phyloP scores from a whole-genome alignment of 2,113 vertebrate species.

The Salvelinus alpinus region DNA sequence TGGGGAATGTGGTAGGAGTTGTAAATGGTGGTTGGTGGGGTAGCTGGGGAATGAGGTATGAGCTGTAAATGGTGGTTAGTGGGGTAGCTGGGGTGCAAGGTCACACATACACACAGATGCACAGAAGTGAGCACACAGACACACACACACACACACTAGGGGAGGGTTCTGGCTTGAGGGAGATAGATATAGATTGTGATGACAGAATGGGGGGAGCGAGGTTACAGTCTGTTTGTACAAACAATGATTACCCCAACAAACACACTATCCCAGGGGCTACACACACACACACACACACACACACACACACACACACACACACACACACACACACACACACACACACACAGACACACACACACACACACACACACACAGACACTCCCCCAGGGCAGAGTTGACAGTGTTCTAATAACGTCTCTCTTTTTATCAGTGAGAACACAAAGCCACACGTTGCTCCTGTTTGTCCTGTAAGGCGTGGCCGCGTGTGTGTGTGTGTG shows the following conservation, averaged over 20 bases:
- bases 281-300: neutral
- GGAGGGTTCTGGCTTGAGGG: constrained; percentile 48
- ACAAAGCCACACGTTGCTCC: constrained; percentile 64
- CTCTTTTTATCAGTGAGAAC: constrained; percentile 73
- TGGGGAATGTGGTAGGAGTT: too few species aligned
- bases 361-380: neutral
- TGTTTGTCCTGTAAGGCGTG: constrained; percentile 65
- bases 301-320: neutral
- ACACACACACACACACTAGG: too few species aligned
- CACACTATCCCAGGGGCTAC: neutral
- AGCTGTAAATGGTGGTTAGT: too few species aligned
- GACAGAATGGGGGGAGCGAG: constrained; percentile 26
- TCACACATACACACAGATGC: too few species aligned
- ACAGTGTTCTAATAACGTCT: constrained; percentile 74
- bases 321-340: neutral
- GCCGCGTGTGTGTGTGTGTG: too few species aligned
- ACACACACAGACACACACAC: neutral
- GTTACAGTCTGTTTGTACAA: constrained; percentile 70
- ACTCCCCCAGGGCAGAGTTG: constrained; percentile 60
- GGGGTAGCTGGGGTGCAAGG: constrained; percentile 6
- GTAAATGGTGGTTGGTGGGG: too few species aligned
- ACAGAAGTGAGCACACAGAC: too few species aligned
- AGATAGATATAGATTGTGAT: constrained; percentile 53
- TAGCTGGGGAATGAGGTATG: neutral
- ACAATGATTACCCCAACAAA: constrained; percentile 69